These are phyloP conservation scores for Petroica traversi DNA, from an alignment of 2,113 vertebrate genomes.

Conservation along the genomic window DNA sequence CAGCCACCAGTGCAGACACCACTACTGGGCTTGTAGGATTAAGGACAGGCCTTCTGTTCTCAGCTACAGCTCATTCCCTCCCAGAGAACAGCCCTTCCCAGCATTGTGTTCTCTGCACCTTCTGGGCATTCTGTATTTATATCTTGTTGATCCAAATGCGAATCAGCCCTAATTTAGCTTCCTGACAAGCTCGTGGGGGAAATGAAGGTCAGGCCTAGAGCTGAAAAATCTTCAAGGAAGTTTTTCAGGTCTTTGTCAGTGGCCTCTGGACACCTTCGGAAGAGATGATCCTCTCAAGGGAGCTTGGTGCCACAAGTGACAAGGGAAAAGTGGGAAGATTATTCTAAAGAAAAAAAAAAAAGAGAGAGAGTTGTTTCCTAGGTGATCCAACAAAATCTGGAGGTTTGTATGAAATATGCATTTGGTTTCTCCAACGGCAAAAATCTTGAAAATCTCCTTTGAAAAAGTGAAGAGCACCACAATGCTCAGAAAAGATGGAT, in stretches of 20 bases:
- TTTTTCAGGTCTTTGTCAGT: neutral
- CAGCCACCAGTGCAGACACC: neutral
- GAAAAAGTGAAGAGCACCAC: neutral
- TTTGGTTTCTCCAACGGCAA: constrained; percentile 30
- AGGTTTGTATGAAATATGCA: neutral
- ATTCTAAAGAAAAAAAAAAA: neutral
- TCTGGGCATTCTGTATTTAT: constrained; percentile 14
- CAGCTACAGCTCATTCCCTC: neutral
- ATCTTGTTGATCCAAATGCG: neutral
- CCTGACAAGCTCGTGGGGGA: neutral
- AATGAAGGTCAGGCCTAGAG: neutral
- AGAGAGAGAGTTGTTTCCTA: neutral
- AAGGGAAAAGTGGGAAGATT: neutral
- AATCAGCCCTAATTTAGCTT: neutral
- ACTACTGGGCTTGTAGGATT: neutral
- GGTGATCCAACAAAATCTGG: constrained; percentile 9
- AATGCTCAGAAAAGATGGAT: neutral
- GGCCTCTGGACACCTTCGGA: neutral
- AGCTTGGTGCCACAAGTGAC: neutral
- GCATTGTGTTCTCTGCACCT: constrained; percentile 14
- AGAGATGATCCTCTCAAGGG: neutral
- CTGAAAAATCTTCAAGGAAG: neutral
- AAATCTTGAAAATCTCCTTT: neutral
- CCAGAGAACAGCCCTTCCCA: neutral
- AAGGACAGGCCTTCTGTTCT: neutral